Evolutionary conservation across 2,888 invertebrate species (phyloP).

Genomic region (Eugnorisma glareosa): DNA sequence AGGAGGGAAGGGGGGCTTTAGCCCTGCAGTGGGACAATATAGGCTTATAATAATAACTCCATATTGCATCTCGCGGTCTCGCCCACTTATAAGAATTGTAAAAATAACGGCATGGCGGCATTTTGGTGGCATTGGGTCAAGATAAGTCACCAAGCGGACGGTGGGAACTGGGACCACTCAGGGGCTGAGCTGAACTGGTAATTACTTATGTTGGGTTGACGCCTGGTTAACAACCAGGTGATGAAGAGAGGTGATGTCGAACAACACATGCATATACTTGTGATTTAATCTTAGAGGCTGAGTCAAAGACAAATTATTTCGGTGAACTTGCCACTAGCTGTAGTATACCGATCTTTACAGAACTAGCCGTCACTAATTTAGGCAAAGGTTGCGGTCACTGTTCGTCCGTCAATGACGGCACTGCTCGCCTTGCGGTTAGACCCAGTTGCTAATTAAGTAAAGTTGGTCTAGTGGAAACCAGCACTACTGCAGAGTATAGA

Average conservation of each 20-base stretch:
- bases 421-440: background rate
- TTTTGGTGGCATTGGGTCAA: too few species aligned
- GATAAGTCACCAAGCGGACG: background rate
- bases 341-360: background rate
- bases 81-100: background rate
- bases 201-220: background rate
- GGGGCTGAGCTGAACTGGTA: background rate
- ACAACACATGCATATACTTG: background rate
- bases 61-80: background rate
- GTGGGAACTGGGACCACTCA: background rate
- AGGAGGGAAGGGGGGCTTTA: too few species aligned
- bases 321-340: background rate
- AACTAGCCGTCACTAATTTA: background rate
- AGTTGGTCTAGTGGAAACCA: background rate
- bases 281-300: background rate
- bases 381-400: background rate
- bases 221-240: background rate
- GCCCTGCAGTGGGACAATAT: too few species aligned
- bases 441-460: background rate
- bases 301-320: background rate
- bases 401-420: background rate
- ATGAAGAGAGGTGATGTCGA: background rate
- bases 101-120: background rate
- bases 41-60: too few species aligned
- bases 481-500: background rate